phyloP scores from a whole-genome alignment of 2,797 vertebrate genomes.

The Florisuga fusca region DNA sequence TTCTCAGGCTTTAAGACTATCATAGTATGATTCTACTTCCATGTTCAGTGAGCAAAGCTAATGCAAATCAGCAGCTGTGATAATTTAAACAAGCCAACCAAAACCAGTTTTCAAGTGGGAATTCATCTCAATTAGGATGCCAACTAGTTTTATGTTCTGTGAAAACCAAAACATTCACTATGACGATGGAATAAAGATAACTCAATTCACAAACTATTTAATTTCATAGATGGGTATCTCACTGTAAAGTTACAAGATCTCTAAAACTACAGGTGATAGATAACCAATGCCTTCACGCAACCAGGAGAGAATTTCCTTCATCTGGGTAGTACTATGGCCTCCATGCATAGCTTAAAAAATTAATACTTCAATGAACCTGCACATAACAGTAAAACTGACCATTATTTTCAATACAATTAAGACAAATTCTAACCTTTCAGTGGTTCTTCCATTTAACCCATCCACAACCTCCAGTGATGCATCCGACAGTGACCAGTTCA shows the following conservation, averaged over 20 bases:
- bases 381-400: background rate
- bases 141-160: fast-evolving
- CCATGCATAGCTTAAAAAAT: fast-evolving
- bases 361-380: fast-evolving
- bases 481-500: slow-evolving; percentile 94
- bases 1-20: fast-evolving
- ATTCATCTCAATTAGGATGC: background rate
- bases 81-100: background rate
- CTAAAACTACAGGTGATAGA: background rate
- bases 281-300: background rate
- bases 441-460: slow-evolving; percentile 85
- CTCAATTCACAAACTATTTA: background rate
- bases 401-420: background rate
- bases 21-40: fast-evolving
- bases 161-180: background rate
- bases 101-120: background rate
- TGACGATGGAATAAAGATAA: fast-evolving
- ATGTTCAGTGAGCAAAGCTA: background rate
- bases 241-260: background rate
- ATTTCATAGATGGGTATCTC: background rate
- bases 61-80: background rate
- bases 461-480: slow-evolving; percentile 88
- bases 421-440: slow-evolving; percentile 83
- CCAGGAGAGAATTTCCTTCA: background rate
- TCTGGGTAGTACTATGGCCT: background rate